These are phyloP conservation scores for Drosophila cardini DNA, from an alignment of 1,140 invertebrate species.

Conservation along the genomic window DNA sequence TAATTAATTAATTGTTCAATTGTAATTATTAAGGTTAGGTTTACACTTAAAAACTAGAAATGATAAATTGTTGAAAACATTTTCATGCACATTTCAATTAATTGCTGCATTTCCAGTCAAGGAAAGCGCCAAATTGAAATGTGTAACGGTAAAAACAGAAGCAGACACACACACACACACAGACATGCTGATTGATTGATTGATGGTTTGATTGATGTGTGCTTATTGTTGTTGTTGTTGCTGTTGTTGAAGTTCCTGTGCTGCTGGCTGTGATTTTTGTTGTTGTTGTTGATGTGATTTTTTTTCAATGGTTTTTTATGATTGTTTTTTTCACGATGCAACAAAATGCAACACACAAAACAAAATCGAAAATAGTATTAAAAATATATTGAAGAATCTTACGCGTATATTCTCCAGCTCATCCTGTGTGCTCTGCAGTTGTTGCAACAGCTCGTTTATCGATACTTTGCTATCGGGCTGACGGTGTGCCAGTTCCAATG, in stretches of 20 bases:
- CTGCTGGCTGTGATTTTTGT: constrained; percentile 15
- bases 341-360: constrained; percentile 84
- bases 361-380: constrained; percentile 82
- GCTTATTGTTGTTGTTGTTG: constrained; percentile 27
- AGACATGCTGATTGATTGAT: constrained; percentile 32
- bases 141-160: constrained; percentile 28
- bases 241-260: constrained; percentile 38
- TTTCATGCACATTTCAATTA: constrained; percentile 69
- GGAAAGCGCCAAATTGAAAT: constrained; percentile 74
- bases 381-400: constrained; percentile 85
- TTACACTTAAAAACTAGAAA: constrained; percentile 58
- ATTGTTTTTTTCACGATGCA: constrained; percentile 70
- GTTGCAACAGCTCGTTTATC: constrained; percentile 91
- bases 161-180: constrained; percentile 18
- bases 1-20: constrained; percentile 62
- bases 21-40: constrained; percentile 32
- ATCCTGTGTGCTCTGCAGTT: constrained; percentile 91
- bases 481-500: constrained; percentile 87
- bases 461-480: constrained; percentile 88
- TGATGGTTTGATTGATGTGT: constrained; percentile 29
- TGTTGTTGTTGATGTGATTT: constrained; percentile 39
- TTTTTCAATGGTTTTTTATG: constrained; percentile 33
- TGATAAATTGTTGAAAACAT: constrained; percentile 36
- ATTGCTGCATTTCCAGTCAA: constrained; percentile 70
- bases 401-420: constrained; percentile 94